Evolutionary conservation across 2,113 vertebrate genomes (phyloP).

Genomic region (Malurus melanocephalus): DNA sequence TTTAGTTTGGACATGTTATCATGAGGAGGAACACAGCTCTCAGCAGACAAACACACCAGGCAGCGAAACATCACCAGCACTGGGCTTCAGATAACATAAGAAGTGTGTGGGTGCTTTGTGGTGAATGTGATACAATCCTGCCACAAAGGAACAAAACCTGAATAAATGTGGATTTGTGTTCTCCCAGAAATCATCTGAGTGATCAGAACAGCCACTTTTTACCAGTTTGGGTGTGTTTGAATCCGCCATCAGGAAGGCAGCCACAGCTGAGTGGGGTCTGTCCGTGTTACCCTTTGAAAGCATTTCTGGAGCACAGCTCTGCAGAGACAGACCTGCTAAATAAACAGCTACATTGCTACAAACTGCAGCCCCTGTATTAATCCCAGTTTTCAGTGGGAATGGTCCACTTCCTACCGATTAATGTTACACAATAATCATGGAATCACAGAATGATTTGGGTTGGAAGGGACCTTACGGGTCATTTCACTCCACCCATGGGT

Average conservation of each 20-base stretch:
- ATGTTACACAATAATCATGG: background rate
- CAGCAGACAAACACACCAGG: background rate
- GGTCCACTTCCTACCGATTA: background rate
- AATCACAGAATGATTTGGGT: background rate
- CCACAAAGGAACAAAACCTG: rapidly evolving
- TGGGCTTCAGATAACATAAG: too few species aligned
- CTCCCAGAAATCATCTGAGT: background rate
- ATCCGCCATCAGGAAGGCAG: background rate
- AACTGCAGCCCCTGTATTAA: background rate
- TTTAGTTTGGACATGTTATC: rapidly evolving
- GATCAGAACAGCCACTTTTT: background rate
- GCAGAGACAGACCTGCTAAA: background rate
- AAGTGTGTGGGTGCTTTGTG: rapidly evolving
- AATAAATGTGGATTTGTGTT: background rate
- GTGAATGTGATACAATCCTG: background rate
- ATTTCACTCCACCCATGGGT: rapidly evolving
- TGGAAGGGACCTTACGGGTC: background rate
- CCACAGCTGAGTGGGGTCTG: background rate
- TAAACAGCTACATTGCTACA: background rate
- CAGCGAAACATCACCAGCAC: background rate
- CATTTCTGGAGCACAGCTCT: background rate
- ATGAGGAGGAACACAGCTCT: background rate
- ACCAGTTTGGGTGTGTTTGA: background rate
- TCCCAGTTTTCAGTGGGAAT: background rate
- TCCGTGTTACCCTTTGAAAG: background rate